phyloP scores from a whole-genome alignment of 2,113 vertebrate species.

The Rhinogobius similis region DNA sequence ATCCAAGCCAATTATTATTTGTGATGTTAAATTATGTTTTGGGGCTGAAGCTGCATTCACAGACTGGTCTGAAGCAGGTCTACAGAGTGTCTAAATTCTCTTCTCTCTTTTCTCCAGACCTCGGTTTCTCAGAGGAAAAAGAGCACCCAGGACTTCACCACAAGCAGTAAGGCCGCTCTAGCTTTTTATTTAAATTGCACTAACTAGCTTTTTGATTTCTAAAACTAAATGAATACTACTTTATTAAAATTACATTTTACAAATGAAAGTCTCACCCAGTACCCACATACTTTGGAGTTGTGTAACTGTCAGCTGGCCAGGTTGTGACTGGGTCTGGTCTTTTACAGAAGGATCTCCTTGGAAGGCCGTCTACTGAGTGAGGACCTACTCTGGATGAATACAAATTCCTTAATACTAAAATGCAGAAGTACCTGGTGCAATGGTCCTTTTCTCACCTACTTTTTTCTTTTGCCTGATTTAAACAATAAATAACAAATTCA shows the following conservation, averaged over 20 bases:
- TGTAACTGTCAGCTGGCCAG: background rate
- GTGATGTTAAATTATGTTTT: too few relatives aligned
- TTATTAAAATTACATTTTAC: too few relatives aligned
- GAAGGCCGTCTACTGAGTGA: background rate
- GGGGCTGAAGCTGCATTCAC: background rate
- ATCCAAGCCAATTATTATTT: too few relatives aligned
- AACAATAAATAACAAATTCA: background rate
- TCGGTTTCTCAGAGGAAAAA: background rate
- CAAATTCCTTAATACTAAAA: background rate
- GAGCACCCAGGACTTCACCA: background rate
- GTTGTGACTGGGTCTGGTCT: background rate
- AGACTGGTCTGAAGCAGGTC: background rate
- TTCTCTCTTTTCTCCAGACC: background rate
- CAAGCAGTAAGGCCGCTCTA: background rate
- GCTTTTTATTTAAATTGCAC: too few relatives aligned
- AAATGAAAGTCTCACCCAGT: too few relatives aligned
- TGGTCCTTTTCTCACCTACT: background rate
- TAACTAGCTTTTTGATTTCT: too few relatives aligned
- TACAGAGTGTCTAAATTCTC: background rate
- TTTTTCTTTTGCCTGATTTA: background rate
- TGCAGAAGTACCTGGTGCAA: background rate
- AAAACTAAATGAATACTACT: too few relatives aligned
- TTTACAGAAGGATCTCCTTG: slow-evolving; percentile 6
- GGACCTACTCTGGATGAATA: background rate
- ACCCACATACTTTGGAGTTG: too few relatives aligned